These are phyloP conservation scores for Ormyrus pomaceus DNA, from an alignment of 2,888 invertebrate genomes.

Conservation along the genomic window DNA sequence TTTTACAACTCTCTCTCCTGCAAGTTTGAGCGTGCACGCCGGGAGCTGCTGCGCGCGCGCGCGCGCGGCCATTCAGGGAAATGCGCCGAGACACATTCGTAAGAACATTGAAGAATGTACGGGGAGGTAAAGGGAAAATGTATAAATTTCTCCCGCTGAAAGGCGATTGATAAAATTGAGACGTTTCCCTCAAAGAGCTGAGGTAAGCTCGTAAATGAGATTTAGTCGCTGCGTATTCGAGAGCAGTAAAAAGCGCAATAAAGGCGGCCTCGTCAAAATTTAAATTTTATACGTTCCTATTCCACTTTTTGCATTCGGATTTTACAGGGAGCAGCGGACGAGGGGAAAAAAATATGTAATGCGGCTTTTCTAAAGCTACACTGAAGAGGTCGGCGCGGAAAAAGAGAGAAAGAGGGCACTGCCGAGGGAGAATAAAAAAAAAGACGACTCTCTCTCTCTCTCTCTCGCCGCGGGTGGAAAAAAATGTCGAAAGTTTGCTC, in stretches of 20 bases:
- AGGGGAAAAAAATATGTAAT: constrained; percentile 17
- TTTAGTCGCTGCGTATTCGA: constrained; percentile 27
- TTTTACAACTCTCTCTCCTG: too few species aligned
- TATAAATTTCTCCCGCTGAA: not conserved
- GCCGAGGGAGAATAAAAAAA: not conserved
- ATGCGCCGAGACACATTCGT: too few species aligned
- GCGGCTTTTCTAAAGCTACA: constrained; percentile 1
- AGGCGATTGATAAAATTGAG: constrained; percentile 23
- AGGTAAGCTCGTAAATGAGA: constrained; percentile 45
- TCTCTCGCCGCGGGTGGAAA: not conserved
- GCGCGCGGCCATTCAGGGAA: too few species aligned
- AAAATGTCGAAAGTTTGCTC: constrained; percentile 1
- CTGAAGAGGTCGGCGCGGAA: not conserved
- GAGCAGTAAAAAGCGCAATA: constrained; percentile 36
- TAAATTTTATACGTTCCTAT: constrained; percentile 44
- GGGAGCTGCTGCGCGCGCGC: too few species aligned
- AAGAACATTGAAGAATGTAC: too few species aligned
- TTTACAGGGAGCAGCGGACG: not conserved
- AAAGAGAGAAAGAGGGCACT: not conserved
- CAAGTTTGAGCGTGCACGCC: too few species aligned
- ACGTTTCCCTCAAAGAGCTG: constrained; percentile 9
- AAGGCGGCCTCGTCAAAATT: constrained; percentile 47
- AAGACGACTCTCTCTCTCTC: not conserved
- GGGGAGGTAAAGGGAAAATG: not conserved
- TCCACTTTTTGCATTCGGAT: constrained; percentile 31